Evolutionary conservation across 2,888 invertebrate genomes (phyloP).

Genomic region (Spialia ferax): DNA sequence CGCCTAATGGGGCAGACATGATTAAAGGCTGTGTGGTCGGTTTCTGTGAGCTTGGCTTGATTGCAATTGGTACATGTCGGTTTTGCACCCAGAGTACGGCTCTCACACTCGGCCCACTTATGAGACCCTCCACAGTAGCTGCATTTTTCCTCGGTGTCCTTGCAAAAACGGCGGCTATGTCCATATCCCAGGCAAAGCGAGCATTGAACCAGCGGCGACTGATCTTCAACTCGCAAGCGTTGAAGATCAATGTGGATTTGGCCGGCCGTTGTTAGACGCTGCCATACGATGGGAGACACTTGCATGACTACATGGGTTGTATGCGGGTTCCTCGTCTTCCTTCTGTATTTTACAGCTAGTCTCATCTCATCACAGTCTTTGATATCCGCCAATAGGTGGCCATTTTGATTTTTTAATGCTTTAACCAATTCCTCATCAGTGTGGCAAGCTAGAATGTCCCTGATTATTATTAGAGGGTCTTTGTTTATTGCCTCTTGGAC

Average conservation of each 20-base stretch:
- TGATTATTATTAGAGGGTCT: too few relatives aligned
- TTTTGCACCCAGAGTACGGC: too few relatives aligned
- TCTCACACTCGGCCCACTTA: background rate
- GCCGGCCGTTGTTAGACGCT: background rate
- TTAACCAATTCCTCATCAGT: too few relatives aligned
- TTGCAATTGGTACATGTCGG: background rate
- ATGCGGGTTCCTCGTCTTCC: background rate
- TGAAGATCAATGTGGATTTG: background rate
- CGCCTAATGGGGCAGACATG: background rate
- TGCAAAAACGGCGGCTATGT: background rate
- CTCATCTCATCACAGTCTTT: too few relatives aligned
- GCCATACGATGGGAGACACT: background rate
- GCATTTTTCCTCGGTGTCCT: background rate
- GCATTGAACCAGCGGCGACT: background rate
- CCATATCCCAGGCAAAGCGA: background rate
- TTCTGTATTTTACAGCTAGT: too few relatives aligned
- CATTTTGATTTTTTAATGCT: too few relatives aligned
- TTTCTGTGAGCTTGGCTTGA: background rate
- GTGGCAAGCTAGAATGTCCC: too few relatives aligned
- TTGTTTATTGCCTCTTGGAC: too few relatives aligned
- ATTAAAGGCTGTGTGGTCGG: background rate
- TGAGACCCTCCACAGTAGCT: constrained; percentile 5
- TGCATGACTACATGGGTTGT: background rate
- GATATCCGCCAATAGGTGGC: too few relatives aligned
- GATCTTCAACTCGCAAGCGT: background rate